Base-by-base conservation (phyloP, 2,888 invertebrate genomes). In the Emmelina monodactyla region DNA sequence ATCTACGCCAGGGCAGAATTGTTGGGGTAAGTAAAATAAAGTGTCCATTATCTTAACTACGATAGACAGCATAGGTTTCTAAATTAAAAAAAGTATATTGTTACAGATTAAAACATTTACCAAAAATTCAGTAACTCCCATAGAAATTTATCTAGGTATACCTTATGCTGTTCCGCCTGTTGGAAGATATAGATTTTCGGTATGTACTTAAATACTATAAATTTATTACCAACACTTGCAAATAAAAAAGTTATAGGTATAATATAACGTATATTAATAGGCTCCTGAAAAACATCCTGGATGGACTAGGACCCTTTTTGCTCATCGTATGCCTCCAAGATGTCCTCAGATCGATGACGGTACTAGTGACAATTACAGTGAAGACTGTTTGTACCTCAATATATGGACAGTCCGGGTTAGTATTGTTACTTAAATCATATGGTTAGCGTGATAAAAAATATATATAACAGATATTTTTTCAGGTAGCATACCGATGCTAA, bases 301-400 rank as follows among this genome's bases (percentile, higher is more conserved):
- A 2, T 88, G 88, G 88, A 86, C 87, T 56, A 75, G 84, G 14
- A 87, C 88, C 2, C 83, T 86, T 15, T 85, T 84, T 45, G 90
- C 91, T 19, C 85, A 84, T 50, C 84, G 87, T 43, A 85, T 86
- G 58, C 85, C 85, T 33, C 83, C 88, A n/a, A 82, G 85, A 16
- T 91, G 91, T 54, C 86, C 88, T 0, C 87, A 89, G 56, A 60
- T 81, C 31, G 58, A 42, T 22, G 62, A 58, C 38, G 49, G 52
- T 32, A 57, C 50, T 35, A 59, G 50, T 28, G 59, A 60, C 22
- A 69, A 53, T 48, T 62, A 49, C 54, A 83, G 73, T 41, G 93
- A 94, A 75, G 92, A 96, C 65, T 96, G 96, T 54, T 82, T 96
- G n/a, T 92, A 88, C 58, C 69, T 96, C 33, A 95, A 94, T 57